Base-by-base conservation (phyloP, 2,888 invertebrate genomes). In the Idaea biselata region DNA sequence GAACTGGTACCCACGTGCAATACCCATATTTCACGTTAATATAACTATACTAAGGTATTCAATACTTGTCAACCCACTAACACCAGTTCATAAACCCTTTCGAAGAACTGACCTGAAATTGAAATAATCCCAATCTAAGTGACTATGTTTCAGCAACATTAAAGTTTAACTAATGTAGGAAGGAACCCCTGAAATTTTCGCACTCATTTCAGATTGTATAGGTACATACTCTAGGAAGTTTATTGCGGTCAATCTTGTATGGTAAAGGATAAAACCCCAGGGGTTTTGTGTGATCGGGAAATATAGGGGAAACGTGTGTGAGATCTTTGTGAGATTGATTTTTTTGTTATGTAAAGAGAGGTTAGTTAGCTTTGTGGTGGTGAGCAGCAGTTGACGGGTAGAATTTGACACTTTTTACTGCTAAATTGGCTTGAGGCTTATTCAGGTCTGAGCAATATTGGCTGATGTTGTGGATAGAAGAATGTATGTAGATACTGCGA, bases 11-110 rank as follows among this genome's bases (percentile, higher is more conserved):
- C 55, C 4, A 16, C 6, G 16, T 6, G 55, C 55, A 55, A 17
- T 16, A 68, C 73, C 76, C 76, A 81, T 84, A 84, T 83, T 80
- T 84, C 79, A 83, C 82, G 80, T 81, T 82, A 80, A 83, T 79
- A 74, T 75, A 73, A 73, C 75, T 71, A 73, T 25, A 25, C 25
- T n/a, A 77, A 77, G 76, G 78, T 78, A 78, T 77, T 76, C 81
- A 76, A 78, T 82, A 81, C 82, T 82, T 81, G 82, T 78, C 77
- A 81, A 78, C 80, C 75, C 74, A 73, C 77, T 80, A 79, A 83
- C 74, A 75, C 72, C 71, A 67, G 72, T 74, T 73, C 76, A 78
- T 82, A 82, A 83, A 80, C 81, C 81, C 74, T 75, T 78, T 72
- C 64, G 67, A 75, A 76, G 81, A 72, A 62, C 76, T 80, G 80